phyloP scores from a whole-genome alignment of 2,888 invertebrate genomes.

The Parascotia fuliginaria region DNA sequence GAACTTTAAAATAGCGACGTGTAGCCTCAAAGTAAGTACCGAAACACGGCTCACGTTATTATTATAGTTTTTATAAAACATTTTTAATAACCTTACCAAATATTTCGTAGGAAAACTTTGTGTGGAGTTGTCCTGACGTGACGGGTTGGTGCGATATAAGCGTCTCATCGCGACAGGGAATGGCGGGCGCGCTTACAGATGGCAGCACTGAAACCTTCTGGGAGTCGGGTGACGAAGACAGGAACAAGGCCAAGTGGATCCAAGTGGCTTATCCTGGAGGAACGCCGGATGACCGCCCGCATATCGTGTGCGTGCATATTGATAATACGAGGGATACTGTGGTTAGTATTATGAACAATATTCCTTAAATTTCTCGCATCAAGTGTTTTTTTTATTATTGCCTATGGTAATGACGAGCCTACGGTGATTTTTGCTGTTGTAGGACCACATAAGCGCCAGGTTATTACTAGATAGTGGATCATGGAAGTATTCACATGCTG shows the following conservation, averaged over 20 bases:
- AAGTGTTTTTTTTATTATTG: too few species aligned
- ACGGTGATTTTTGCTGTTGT: too few species aligned
- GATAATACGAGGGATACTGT: slow-evolving; percentile 97
- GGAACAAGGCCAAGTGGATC: slow-evolving; percentile 95
- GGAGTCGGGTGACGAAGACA: slow-evolving; percentile 99
- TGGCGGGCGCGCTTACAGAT: slow-evolving; percentile 96
- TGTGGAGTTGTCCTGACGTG: slow-evolving; percentile 90
- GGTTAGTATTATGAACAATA: too few species aligned
- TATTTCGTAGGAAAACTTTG: slow-evolving; percentile 76
- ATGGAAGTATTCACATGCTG: too few species aligned
- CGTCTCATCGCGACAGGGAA: slow-evolving; percentile 96
- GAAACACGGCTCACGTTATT: too few species aligned
- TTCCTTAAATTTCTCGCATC: too few species aligned
- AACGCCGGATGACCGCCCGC: slow-evolving; percentile 85
- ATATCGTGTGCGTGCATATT: slow-evolving; percentile 94
- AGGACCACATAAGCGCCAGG: too few species aligned
- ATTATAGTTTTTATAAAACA: too few species aligned
- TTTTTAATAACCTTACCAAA: background rate
- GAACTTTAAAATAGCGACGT: too few species aligned
- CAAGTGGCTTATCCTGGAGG: slow-evolving; percentile 82
- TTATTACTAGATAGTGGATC: too few species aligned
- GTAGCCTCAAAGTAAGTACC: too few species aligned
- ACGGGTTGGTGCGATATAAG: slow-evolving; percentile 92
- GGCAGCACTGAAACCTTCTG: slow-evolving; percentile 99
- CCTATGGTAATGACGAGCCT: too few species aligned